Evolutionary conservation across 2,113 vertebrate genomes (phyloP), one percentile per base, ranked within the genome.

Genomic region (Neomonachus schauinslandi): DNA sequence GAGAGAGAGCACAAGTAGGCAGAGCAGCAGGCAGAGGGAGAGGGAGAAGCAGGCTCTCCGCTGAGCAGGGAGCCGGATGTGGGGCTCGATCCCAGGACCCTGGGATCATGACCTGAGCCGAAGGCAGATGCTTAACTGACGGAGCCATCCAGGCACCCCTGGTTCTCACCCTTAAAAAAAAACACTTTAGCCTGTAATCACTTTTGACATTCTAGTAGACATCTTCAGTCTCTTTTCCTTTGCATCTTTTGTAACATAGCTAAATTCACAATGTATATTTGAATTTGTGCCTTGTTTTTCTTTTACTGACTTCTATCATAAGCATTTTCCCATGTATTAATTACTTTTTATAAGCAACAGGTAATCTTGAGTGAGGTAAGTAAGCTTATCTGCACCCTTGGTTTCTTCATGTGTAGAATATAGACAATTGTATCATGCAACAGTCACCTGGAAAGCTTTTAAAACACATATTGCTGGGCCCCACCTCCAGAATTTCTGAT

Each of bases 181-280:
- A 49, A 11, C 15, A 14, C 39, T 76, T 26, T 42, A 76, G 53
- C 21, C 8, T 85, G 82, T 91, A 92, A 63, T 88, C 28, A 65
- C 36, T 15, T 83, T 87, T 36, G 55, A 65, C 33, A 46, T 95
- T 87, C 69, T 83, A 61, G 46, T 42, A 90, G 16, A 63, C 71
- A 89, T 93, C 90, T 59, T 19, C 21, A 57, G 22, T 71, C 59
- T 67, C 79, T 94, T 94, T 91, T 31, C 36, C 11, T 85, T 94
- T 42, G 16, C 2, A 6, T 31, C 46, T 91, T 65, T 74, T 53
- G 53, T 18, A 39, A 94, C 51, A 49, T 82, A 76, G 61, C 42
- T 92, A 71, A 74, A 89, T 85, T 97, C 28, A 36, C 63, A 81
- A 31, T 6, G 1, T 84, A 42, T 26, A 84, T 83, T 96, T 51